Evolutionary conservation across 2,797 vertebrate genomes (phyloP).

Genomic region (Peromyscus melanophrys): DNA sequence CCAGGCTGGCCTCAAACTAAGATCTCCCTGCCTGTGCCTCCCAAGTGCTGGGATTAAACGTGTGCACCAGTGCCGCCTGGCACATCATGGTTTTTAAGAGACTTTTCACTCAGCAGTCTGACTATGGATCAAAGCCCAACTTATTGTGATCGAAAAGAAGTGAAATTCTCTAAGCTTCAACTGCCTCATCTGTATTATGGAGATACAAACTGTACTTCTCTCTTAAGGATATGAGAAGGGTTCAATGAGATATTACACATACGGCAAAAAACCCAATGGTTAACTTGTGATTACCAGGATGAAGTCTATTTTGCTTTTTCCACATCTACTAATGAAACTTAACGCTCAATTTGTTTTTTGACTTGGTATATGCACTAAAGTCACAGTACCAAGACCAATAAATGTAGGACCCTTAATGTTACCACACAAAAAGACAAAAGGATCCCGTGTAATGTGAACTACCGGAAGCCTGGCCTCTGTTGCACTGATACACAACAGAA

Average conservation of each 20-base stretch:
- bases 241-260: neutral
- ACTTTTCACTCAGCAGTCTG: neutral
- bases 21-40: too few relatives aligned
- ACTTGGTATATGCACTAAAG: slow-evolving; percentile 20
- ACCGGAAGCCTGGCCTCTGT: neutral
- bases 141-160: slow-evolving; percentile 54
- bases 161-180: slow-evolving; percentile 35
- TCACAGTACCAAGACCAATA: neutral
- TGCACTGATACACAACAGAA: neutral
- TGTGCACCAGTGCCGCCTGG: neutral
- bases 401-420: slow-evolving; percentile 16
- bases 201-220: slow-evolving; percentile 42
- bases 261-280: slow-evolving; percentile 31
- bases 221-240: neutral
- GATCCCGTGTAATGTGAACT: neutral
- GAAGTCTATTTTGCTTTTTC: slow-evolving; percentile 43
- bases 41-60: too few relatives aligned
- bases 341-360: slow-evolving; percentile 1
- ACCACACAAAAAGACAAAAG: neutral
- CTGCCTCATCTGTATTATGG: neutral
- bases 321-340: neutral
- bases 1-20: too few relatives aligned
- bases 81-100: neutral
- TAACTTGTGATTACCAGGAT: neutral
- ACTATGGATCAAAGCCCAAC: slow-evolving; percentile 19